Evolutionary conservation across 2,113 vertebrate species (phyloP), one percentile per base, ranked within the genome.

Genomic region (Euleptes europaea): DNA sequence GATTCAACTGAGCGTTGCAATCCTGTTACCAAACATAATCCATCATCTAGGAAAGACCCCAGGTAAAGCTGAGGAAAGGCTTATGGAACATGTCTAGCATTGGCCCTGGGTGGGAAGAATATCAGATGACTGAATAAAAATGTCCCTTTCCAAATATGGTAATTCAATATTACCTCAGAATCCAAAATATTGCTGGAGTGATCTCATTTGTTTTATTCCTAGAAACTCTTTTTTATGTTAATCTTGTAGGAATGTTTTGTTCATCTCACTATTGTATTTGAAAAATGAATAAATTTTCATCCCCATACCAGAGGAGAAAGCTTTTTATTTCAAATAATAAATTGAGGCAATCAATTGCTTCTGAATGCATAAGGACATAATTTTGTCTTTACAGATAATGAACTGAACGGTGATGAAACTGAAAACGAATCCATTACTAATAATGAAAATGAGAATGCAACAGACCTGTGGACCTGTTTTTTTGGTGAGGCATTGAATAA

Each of bases 351-450:
- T 93, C 81, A 92, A 91, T 92, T 93, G 90, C 38, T 86, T 90
- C 78, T 80, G 67, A 90, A 92, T 92, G 71, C 88, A 85, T 89
- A 89, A 60, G 79, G 88, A 91, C 82, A 88, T 91, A 90, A 92
- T 93, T 91, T 91, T 86, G 85, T 71, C 87, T 92, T 89, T 85
- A 79, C 75, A 88, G 86, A 92, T 93, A 93, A 92, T 88, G 81
- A 95, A 89, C 82, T 82, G 67, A 17, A 90, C 89, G 88, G 85
- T 79, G 65, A 89, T 93, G 86, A 88, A 94, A 92, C 89, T 86
- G 85, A 90, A 92, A 92, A 88, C 80, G 80, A 93, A 92, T 92
- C 79, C 80, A 90, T 92, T 94, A 92, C 84, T 91, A 94, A 90
- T 93, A 94, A 92, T 90, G 87, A 93, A 47, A 13, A 81, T 83